Base-by-base conservation (phyloP, 1,140 invertebrate genomes). In the Trypoxylus dichotomus region DNA sequence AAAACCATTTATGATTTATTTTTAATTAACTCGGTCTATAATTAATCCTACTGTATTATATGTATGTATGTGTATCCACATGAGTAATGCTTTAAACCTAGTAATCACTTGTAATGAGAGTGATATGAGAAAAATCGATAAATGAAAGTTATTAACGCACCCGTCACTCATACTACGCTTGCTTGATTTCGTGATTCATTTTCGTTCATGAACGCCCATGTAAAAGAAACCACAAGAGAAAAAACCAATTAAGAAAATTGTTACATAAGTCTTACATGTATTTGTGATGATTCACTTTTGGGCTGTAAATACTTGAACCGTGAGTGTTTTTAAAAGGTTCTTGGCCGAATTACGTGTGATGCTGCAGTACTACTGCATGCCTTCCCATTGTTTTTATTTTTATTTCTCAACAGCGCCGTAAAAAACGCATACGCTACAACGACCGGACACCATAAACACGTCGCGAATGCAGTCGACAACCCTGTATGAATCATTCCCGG, bases 391-490 rank as follows among this genome's bases (percentile, higher is more conserved):
- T 58, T 58, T 58, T 58, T 58, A 58, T 21, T 58, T 58, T 58
- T 21, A 21, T 5, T 21, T 58, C 47, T 13, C 21, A 58, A 58
- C 15, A 13, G 21, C 15, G 15, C 15, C 47, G 32, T 37, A 37
- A 37, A 37, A 58, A 58, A 37, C 32, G 32, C 32, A 37, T 37
- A 37, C 10, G 32, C 32, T 37, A 37, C 42, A 43, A 43, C 47
- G 21, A 58, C 15, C 47, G 47, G 21, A 58, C 47, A n/a, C 47
- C 3, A 58, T 58, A 58, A 58, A 58, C 21, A 58, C 47, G 47
- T 58, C 47, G 47, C 47, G 47, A 58, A n/a, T 58, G 47, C 47
- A 58, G 47, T n/a, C 47, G 47, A 21, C 47, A 58, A 58, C 47
- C 47, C 47, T 58, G 21, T 58, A 58, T 58, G 47, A 58, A 58